Conservation (phyloP, 1,140 invertebrate genomes). For the Brachionus plicatilis region DNA sequence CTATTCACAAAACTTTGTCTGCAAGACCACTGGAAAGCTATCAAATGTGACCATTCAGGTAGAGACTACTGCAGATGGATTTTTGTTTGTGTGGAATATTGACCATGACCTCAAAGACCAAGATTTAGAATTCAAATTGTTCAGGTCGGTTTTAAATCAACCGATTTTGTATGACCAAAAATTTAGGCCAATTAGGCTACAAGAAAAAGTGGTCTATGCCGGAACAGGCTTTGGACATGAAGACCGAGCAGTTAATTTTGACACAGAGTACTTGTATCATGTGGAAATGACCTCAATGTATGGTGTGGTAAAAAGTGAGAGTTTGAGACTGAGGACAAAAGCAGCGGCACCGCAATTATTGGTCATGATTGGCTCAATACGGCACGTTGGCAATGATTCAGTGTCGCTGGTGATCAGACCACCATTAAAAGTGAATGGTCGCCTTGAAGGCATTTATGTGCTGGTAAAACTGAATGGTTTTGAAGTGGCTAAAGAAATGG, state of each 20-base stretch:
- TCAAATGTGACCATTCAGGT: neutral
- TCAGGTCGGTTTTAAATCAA: neutral
- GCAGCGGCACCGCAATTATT: neutral
- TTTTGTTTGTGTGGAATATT: neutral
- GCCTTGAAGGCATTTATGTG: neutral
- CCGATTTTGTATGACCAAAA: neutral
- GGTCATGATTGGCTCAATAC: neutral
- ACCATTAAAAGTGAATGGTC: conserved; percentile 7
- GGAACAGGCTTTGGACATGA: neutral
- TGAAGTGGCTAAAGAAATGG: neutral
- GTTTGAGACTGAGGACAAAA: neutral
- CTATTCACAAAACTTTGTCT: neutral
- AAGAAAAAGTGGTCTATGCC: neutral
- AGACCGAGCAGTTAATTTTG: neutral
- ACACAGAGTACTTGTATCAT: neutral
- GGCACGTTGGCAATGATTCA: neutral
- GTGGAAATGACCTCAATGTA: neutral
- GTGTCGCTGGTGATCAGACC: neutral
- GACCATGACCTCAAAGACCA: neutral
- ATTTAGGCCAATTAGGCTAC: neutral
- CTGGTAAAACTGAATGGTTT: neutral
- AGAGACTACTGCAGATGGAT: too few species aligned
- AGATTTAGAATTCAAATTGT: neutral
- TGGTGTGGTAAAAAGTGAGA: neutral
- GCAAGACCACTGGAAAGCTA: neutral